Evolutionary conservation across 2,888 invertebrate species (phyloP), one percentile per base, ranked within the genome.

Genomic region (Pristionchus mayeri): DNA sequence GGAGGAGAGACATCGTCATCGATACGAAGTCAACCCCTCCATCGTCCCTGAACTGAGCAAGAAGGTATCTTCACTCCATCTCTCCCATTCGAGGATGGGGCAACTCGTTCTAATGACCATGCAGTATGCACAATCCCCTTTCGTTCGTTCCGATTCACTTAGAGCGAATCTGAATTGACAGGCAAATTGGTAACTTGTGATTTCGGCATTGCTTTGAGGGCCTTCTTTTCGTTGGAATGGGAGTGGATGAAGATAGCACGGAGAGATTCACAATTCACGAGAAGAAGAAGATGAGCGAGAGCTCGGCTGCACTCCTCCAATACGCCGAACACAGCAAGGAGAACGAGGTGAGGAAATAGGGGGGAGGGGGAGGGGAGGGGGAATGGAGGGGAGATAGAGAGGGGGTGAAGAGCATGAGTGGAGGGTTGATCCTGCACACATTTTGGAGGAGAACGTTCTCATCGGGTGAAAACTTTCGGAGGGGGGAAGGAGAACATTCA

Each of bases 1-100:
- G 84, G 97, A 98, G 91, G 99, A 99, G 93, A 95, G 99, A 7
- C 99, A 99, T 94, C 94, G 99, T 79, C 99, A 99, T 93, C 95
- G 99, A 37, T 99, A 97, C 93, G 99, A 99, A 94, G 94, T 94
- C 0, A 99, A 99, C 94, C 97, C 97, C 0, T 95, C 95, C 75
- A 96, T 96, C 93, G 96, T 98, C 21, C 93, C 94, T 18, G 94
- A 95, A 40, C 94, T 98, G 44, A 96, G 97, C 93, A 95, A 95
- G 60, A 95, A 95, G 44, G 98, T 98, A 0, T 87, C n/a, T n/a
- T n/a, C n/a, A n/a, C n/a, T n/a, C n/a, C n/a, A n/a, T n/a, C n/a
- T n/a, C n/a, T n/a, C n/a, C n/a, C n/a, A 87, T 98, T 99, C 94
- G 97, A 98, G 44, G 95, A 91, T 85, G n/a, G n/a, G 48, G 44